Evolutionary conservation across 2,888 invertebrate genomes (phyloP), one percentile per base, ranked within the genome.

Genomic region (Baccha elongata): DNA sequence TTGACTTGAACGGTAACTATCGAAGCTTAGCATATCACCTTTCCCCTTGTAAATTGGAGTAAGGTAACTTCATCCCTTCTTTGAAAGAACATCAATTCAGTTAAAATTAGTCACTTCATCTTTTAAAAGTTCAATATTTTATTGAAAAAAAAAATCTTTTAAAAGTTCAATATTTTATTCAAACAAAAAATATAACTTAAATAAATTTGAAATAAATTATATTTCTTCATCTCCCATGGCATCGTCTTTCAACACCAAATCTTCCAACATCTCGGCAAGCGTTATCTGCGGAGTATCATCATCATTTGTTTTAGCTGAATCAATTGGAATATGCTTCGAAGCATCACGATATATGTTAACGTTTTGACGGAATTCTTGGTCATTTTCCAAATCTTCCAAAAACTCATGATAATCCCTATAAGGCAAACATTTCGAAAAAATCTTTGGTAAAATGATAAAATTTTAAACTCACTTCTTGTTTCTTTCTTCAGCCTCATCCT

Each of bases 381-480:
- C 98, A 91, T 99, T 99, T 90, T 99, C 99, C 85, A 99, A 91
- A 88, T 99, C 99, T 87, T 99, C 98, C 91, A 99, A 92, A 92
- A 99, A 99, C 86, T 98, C 98, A 86, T 95, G 94, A 91, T 97
- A 99, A 87, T 99, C 98, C 87, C 96, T 97, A 90, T 23, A 91
- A 32, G 89, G 58, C 19, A 6, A 42, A 60, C 2, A 32, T n/a
- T n/a, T n/a, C 26, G 42, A 19, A 78, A 58, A 55, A 53, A 32
- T 40, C 40, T 48, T 1, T 8, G 13, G 19, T 26, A 1, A n/a
- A 1, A 23, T 15, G 29, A 89, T 90, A 84, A 90, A 90, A 29
- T 89, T 23, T 29, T 3, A 26, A 29, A 50, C 90, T 88, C 89
- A 93, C 93, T 93, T 92, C 85, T 93, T 93, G 62, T 93, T 94